phyloP scores from a whole-genome alignment of 1,140 invertebrate genomes.

The Xylocopa sonorina region DNA sequence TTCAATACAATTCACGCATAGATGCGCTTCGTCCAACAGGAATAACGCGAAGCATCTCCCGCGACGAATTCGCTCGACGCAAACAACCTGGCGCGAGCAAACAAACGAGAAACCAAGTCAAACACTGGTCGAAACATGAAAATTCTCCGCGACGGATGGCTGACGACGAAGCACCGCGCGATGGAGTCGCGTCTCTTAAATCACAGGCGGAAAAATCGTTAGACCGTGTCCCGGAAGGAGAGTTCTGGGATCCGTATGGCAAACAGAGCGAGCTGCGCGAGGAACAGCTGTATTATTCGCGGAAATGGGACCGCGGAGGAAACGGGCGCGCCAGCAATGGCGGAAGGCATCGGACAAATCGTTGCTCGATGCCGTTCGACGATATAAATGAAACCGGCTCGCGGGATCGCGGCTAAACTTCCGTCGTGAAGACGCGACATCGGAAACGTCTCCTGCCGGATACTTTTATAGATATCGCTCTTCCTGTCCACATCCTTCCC shows the following conservation, averaged over 20 bases:
- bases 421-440: constrained; percentile 26
- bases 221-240: background rate
- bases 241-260: constrained; percentile 1
- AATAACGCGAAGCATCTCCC: no score
- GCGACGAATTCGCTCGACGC: background rate
- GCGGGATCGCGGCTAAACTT: constrained; percentile 30
- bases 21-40: no score
- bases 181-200: background rate
- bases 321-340: constrained; percentile 26
- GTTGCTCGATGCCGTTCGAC: constrained; percentile 20
- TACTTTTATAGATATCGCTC: constrained; percentile 13
- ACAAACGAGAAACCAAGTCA: background rate
- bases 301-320: background rate
- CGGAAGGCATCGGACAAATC: constrained; percentile 35
- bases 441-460: background rate
- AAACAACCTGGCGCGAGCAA: background rate
- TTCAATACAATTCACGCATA: no score
- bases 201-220: constrained; percentile 12
- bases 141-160: background rate
- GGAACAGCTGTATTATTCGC: constrained; percentile 42
- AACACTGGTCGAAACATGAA: background rate
- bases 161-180: background rate
- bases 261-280: constrained; percentile 29
- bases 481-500: background rate
- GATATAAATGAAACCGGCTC: constrained; percentile 54